Conservation (phyloP, 2,113 vertebrate species). For the Nicator chloris region DNA sequence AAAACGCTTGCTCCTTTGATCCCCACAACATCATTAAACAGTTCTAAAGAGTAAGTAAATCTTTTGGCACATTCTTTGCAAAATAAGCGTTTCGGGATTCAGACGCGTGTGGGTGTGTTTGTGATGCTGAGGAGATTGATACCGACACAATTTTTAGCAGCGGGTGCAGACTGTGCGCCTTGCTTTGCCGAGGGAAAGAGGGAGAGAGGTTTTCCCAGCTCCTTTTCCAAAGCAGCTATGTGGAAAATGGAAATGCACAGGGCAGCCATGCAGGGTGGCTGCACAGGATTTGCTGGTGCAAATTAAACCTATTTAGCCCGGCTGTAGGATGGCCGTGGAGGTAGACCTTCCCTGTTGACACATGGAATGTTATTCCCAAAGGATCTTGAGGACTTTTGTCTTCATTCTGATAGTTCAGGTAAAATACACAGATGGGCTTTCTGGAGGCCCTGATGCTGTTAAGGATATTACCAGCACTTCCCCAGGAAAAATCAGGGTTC, state of each 20-base stretch:
- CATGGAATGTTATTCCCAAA: not conserved
- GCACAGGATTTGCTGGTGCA: not conserved
- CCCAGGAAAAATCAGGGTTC: not conserved
- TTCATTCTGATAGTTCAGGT: not conserved
- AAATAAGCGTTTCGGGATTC: slow-evolving; percentile 56
- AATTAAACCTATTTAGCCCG: not conserved
- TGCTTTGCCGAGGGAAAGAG: not conserved
- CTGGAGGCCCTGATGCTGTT: not conserved
- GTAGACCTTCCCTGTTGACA: not conserved
- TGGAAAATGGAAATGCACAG: not conserved
- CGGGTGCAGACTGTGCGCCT: not conserved
- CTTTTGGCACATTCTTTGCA: slow-evolving; percentile 57
- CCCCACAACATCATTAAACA: slow-evolving; percentile 63
- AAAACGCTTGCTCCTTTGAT: slow-evolving; percentile 71
- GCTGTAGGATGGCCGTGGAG: not conserved
- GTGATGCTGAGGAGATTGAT: slow-evolving; percentile 56
- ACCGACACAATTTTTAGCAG: slow-evolving; percentile 59
- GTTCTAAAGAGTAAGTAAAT: slow-evolving; percentile 66
- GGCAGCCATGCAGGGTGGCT: not conserved
- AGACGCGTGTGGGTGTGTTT: slow-evolving; percentile 55
- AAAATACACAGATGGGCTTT: not conserved
- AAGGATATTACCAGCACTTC: not conserved
- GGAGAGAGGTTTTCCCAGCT: not conserved
- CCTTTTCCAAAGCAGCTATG: not conserved
- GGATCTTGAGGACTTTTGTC: not conserved